Evolutionary conservation across 2,797 vertebrate genomes (phyloP).

Genomic region (Arnoldichthys spilopterus): DNA sequence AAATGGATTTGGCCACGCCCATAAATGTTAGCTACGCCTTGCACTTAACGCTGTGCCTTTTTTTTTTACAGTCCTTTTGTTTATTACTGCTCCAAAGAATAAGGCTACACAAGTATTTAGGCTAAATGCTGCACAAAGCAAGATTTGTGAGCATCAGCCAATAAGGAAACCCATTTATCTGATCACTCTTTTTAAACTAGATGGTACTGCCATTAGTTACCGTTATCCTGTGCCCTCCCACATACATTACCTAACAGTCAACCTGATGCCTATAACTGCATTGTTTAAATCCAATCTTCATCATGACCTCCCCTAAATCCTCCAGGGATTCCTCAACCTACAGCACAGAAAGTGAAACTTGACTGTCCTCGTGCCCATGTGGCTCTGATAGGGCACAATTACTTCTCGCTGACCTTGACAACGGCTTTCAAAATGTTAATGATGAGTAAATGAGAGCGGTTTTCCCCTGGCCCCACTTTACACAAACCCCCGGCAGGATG

Average conservation of each 20-base stretch:
- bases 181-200: background rate
- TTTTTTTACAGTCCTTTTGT: too few relatives aligned
- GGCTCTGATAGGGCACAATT: background rate
- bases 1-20: too few relatives aligned
- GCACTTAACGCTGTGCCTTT: too few relatives aligned
- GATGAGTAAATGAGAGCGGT: conserved; percentile 18
- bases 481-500: background rate
- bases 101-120: too few relatives aligned
- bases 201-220: background rate
- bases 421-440: conserved; percentile 19
- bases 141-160: background rate
- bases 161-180: background rate
- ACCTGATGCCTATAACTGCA: background rate
- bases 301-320: background rate
- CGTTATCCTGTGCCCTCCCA: background rate
- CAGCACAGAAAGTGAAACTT: background rate
- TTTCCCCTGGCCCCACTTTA: background rate
- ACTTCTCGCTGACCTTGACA: conserved; percentile 6
- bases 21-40: too few relatives aligned
- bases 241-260: too few relatives aligned
- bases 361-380: background rate
- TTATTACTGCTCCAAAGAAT: too few relatives aligned
- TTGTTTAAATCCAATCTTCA: background rate
- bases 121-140: too few relatives aligned
- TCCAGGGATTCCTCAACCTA: background rate